These are phyloP conservation scores for Boloria euphrosyne DNA, from an alignment of 2,888 invertebrate species.

Conservation along the genomic window DNA sequence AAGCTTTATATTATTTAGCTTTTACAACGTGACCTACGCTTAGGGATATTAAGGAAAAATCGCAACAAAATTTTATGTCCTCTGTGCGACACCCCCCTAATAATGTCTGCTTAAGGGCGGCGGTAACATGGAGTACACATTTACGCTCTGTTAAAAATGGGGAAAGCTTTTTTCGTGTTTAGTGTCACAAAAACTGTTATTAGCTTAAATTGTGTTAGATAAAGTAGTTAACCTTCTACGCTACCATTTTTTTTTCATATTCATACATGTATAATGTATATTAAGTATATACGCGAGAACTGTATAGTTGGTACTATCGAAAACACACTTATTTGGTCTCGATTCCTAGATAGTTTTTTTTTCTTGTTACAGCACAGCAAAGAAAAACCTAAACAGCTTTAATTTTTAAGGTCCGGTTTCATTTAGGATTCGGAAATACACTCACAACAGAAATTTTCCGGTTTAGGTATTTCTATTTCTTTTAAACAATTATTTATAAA, in stretches of 20 bases:
- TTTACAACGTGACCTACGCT: constrained; percentile 72
- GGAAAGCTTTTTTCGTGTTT: constrained; percentile 82
- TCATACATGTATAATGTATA: constrained; percentile 8
- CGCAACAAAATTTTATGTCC: constrained; percentile 79
- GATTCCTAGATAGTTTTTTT: neutral
- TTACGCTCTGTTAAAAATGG: constrained; percentile 80
- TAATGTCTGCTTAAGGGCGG: constrained; percentile 81
- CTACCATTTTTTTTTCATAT: constrained; percentile 21
- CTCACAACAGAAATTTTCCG: neutral
- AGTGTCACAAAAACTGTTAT: constrained; percentile 82
- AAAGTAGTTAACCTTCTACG: constrained; percentile 38
- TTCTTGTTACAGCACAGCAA: neutral
- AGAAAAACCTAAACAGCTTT: no score
- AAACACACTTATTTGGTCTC: no score
- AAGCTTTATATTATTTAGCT: constrained; percentile 51
- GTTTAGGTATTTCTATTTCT: neutral
- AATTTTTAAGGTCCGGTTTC: no score
- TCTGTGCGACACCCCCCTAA: constrained; percentile 72
- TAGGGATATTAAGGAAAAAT: constrained; percentile 73
- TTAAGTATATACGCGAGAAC: no score
- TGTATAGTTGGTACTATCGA: no score
- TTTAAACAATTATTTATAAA: no score
- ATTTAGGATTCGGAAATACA: no score
- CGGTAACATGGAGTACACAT: constrained; percentile 80
- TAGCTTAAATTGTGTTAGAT: constrained; percentile 75